These are phyloP conservation scores for Cataglyphis hispanica DNA, from an alignment of 1,140 invertebrate genomes.

Conservation along the genomic window DNA sequence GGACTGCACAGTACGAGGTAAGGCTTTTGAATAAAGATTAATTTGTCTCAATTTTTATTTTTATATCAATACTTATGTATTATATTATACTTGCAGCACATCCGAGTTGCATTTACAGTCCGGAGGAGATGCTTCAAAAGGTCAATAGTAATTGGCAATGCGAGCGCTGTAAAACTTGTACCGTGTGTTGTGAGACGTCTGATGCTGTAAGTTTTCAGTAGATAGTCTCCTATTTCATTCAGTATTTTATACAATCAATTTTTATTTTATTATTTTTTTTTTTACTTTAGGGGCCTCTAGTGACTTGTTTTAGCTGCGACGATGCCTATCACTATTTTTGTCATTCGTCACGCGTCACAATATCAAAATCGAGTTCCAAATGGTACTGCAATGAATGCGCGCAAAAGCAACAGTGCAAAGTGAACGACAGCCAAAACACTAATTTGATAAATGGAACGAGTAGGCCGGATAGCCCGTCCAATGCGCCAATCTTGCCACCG, in stretches of 20 bases:
- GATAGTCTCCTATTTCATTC: background rate
- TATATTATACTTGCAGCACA: slow-evolving; percentile 86
- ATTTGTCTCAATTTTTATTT: background rate
- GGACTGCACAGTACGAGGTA: slow-evolving; percentile 93
- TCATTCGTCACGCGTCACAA: slow-evolving; percentile 88
- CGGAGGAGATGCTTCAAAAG: slow-evolving; percentile 89
- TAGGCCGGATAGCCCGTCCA: slow-evolving; percentile 80
- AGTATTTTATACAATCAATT: background rate
- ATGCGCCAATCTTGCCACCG: slow-evolving; percentile 78
- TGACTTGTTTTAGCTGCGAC: slow-evolving; percentile 93
- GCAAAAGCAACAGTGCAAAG: slow-evolving; percentile 77
- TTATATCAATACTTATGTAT: slow-evolving; percentile 1
- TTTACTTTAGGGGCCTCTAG: slow-evolving; percentile 85
- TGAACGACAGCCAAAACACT: slow-evolving; percentile 52
- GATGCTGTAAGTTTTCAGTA: slow-evolving; percentile 88
- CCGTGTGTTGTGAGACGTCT: slow-evolving; percentile 90
- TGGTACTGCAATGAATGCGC: slow-evolving; percentile 83
- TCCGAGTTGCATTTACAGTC: slow-evolving; percentile 89
- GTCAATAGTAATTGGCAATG: slow-evolving; percentile 91
- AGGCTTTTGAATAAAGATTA: slow-evolving; percentile 55
- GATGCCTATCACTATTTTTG: slow-evolving; percentile 94
- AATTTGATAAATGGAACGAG: slow-evolving; percentile 66
- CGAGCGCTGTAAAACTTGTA: slow-evolving; percentile 91
- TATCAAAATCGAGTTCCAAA: slow-evolving; percentile 78
- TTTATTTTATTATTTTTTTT: slow-evolving; percentile 11